Conservation (phyloP, 1,140 invertebrate species). For the Watersipora subatra region DNA sequence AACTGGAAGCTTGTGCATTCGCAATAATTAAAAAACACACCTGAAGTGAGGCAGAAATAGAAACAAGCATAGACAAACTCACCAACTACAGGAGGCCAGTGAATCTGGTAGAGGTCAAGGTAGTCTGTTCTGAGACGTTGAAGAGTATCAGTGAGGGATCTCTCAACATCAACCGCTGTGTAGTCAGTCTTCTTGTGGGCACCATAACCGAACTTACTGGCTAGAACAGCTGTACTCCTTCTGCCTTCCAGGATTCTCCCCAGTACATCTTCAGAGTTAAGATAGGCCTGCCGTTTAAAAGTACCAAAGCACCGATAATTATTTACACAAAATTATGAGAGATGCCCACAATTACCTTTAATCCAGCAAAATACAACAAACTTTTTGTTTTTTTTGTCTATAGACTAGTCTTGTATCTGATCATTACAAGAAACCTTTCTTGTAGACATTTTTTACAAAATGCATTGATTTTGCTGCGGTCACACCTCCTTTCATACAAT, state of each 20-base stretch:
- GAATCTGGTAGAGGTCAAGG: slow-evolving; percentile 31
- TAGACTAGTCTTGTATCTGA: too few species aligned
- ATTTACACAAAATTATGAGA: neutral
- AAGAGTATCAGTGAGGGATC: slow-evolving; percentile 21
- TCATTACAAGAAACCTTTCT: too few species aligned
- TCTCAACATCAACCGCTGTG: slow-evolving; percentile 26
- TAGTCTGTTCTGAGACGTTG: slow-evolving; percentile 25
- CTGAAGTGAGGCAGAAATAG: too few species aligned
- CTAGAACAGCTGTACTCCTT: slow-evolving; percentile 25
- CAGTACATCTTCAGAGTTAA: slow-evolving; percentile 28
- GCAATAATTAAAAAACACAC: too few species aligned
- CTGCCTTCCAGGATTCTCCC: slow-evolving; percentile 21
- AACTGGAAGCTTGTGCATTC: too few species aligned
- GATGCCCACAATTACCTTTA: neutral
- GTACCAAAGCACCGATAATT: neutral
- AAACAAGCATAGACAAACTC: too few species aligned
- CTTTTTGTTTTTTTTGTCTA: too few species aligned
- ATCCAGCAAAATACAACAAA: too few species aligned
- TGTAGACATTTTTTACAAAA: too few species aligned
- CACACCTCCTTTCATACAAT: too few species aligned
- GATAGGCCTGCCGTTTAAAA: slow-evolving; percentile 22
- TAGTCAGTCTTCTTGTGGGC: slow-evolving; percentile 21
- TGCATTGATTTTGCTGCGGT: too few species aligned
- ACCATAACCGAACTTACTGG: slow-evolving; percentile 35
- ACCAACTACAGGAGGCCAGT: neutral